phyloP scores from a whole-genome alignment of 2,113 vertebrate species.

The Porphyrio hochstetteri region DNA sequence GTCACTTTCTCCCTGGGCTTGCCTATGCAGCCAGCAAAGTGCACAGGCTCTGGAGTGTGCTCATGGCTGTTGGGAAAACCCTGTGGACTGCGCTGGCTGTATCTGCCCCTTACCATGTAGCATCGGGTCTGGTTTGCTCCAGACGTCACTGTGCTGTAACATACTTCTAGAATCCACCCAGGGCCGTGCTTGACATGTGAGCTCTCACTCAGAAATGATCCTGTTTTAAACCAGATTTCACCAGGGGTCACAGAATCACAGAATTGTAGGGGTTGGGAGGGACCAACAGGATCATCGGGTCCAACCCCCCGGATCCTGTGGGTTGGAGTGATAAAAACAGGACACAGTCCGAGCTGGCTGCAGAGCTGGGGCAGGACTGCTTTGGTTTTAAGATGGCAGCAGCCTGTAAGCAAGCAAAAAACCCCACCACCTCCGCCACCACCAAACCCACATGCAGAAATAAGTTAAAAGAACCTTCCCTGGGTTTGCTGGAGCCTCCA shows the following conservation, averaged over 20 bases:
- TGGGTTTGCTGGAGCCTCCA: background rate
- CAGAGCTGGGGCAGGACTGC: background rate
- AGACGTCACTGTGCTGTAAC: accelerated
- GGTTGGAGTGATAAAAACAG: background rate
- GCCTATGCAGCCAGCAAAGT: background rate
- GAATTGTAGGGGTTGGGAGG: no score
- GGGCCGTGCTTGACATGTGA: background rate
- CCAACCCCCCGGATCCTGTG: accelerated
- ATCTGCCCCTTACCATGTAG: background rate
- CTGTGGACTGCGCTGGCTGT: accelerated
- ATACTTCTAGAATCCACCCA: background rate
- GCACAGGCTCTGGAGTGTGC: background rate
- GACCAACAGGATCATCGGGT: no score
- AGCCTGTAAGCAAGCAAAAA: background rate
- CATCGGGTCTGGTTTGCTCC: background rate
- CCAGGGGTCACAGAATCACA: background rate
- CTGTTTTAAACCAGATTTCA: background rate
- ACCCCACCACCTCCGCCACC: no score
- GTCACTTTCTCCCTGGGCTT: background rate
- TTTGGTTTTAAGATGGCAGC: background rate
- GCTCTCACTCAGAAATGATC: background rate
- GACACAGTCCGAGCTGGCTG: background rate
- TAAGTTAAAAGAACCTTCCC: background rate
- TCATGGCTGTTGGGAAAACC: background rate
- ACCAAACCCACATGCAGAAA: background rate